phyloP scores from a whole-genome alignment of 2,888 invertebrate species.

The Apoderus coryli region DNA sequence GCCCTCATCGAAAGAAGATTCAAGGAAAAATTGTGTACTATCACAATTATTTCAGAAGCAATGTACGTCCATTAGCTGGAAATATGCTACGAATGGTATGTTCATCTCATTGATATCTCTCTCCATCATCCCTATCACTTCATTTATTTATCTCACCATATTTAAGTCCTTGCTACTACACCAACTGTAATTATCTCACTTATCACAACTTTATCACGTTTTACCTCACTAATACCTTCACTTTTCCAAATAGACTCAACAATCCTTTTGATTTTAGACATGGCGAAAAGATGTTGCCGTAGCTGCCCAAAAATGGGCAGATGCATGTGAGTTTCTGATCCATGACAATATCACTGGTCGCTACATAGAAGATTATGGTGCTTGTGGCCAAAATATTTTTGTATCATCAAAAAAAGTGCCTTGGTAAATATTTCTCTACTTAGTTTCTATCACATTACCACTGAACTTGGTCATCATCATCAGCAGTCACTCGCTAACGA shows the following conservation, averaged over 20 bases:
- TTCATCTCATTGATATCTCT: no score
- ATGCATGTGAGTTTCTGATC: slow-evolving; percentile 49
- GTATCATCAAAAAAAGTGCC: slow-evolving; percentile 65
- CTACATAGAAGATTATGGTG: slow-evolving; percentile 48
- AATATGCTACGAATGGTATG: slow-evolving; percentile 66
- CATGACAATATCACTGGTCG: slow-evolving; percentile 56
- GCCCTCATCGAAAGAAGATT: slow-evolving; percentile 42
- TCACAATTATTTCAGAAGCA: slow-evolving; percentile 63
- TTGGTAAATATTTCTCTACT: slow-evolving; percentile 57
- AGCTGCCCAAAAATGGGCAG: slow-evolving; percentile 62
- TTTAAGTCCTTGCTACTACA: no score
- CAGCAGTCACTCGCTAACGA: no score
- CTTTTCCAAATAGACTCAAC: no score
- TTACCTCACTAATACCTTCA: no score
- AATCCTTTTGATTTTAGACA: slow-evolving; percentile 36
- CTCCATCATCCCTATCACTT: no score
- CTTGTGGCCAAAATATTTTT: slow-evolving; percentile 72
- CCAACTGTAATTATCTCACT: no score
- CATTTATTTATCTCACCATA: no score
- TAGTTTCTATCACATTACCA: no score
- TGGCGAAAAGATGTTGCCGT: slow-evolving; percentile 58
- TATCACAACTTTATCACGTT: no score
- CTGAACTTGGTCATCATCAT: no score
- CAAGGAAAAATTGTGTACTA: slow-evolving; percentile 58
- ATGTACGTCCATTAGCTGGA: slow-evolving; percentile 58